Evolutionary conservation across 2,888 invertebrate species (phyloP).

Genomic region (Desoria tigrina): DNA sequence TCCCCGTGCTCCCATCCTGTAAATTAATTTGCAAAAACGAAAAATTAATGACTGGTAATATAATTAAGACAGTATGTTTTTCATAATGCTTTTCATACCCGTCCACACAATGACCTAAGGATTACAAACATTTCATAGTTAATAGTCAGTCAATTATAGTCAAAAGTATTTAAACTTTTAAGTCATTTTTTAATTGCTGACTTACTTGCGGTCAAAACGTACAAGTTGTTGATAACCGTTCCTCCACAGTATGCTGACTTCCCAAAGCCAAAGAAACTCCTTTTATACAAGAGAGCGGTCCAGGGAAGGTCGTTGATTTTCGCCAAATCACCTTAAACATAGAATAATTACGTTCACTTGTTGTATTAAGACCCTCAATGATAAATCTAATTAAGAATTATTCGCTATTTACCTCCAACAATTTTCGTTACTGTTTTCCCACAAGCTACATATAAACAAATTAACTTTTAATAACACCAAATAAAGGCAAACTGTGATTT

Average conservation of each 20-base stretch:
- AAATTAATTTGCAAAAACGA: too few species aligned
- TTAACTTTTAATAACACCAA: too few species aligned
- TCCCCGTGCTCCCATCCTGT: constrained; percentile 27
- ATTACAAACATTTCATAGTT: constrained; percentile 13
- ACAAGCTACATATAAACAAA: constrained; percentile 30
- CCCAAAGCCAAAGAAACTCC: constrained; percentile 34
- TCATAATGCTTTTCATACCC: constrained; percentile 36
- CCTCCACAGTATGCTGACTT: constrained; percentile 26
- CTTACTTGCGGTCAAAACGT: constrained; percentile 45
- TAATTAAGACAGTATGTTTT: too few species aligned
- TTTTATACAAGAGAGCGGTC: constrained; percentile 33
- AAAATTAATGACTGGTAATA: too few species aligned
- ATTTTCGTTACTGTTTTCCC: constrained; percentile 18
- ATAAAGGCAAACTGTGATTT: neutral
- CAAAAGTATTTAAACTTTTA: neutral
- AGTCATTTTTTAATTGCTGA: neutral
- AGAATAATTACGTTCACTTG: neutral
- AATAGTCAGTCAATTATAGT: constrained; percentile 1
- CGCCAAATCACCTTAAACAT: constrained; percentile 28
- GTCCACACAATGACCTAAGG: constrained; percentile 47
- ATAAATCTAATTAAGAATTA: neutral
- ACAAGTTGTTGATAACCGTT: constrained; percentile 15
- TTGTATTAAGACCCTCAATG: neutral
- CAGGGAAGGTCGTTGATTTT: constrained; percentile 46
- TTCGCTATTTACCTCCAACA: constrained; percentile 18